These are phyloP conservation scores for Drosophila parvula DNA, from an alignment of 1,140 invertebrate genomes.

Conservation along the genomic window DNA sequence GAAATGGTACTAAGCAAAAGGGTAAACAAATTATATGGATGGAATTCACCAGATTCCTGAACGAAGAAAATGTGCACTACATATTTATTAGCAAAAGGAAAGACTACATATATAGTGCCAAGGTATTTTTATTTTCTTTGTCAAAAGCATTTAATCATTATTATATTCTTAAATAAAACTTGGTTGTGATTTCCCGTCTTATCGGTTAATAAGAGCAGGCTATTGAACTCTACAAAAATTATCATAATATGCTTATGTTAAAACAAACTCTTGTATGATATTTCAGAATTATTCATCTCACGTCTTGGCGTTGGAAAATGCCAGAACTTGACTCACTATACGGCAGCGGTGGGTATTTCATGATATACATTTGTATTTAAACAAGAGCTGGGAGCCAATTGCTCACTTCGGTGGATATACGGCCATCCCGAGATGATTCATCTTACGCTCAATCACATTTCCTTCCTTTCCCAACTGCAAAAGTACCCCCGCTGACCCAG, in stretches of 20 bases:
- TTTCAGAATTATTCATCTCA: not conserved
- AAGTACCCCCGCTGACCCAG: not conserved
- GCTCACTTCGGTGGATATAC: no score
- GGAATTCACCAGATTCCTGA: not conserved
- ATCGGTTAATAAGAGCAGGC: no score
- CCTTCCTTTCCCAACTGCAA: not conserved
- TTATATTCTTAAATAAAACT: no score
- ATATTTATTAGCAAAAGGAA: no score
- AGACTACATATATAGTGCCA: no score
- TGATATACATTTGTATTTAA: not conserved
- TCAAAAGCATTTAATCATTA: no score
- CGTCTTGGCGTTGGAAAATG: not conserved
- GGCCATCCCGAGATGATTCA: constrained; percentile 19
- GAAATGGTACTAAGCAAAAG: not conserved
- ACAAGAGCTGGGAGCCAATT: not conserved
- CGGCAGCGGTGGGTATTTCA: not conserved
- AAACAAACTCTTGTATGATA: not conserved
- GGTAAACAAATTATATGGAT: not conserved
- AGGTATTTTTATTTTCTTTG: no score
- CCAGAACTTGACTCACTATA: constrained; percentile 11
- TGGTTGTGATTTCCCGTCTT: no score
- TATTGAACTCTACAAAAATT: not conserved
- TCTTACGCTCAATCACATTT: constrained; percentile 14
- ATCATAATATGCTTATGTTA: not conserved
- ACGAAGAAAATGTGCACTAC: not conserved